These are phyloP conservation scores for Conopomorpha cramerella DNA, from an alignment of 1,140 invertebrate species.

Conservation along the genomic window DNA sequence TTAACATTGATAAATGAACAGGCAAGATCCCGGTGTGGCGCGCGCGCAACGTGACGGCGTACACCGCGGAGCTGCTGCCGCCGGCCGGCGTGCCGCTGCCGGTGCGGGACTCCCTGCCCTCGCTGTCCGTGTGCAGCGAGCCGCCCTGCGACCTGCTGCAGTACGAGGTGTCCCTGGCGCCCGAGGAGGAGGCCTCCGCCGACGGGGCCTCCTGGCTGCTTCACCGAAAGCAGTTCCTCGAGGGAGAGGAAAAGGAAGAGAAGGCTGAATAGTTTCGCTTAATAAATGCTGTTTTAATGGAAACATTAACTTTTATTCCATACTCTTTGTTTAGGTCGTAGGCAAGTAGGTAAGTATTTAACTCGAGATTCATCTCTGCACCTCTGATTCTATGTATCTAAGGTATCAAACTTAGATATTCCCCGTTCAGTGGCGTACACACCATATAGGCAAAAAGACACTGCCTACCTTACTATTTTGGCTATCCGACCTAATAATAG, in stretches of 20 bases:
- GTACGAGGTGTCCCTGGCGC: conserved; percentile 20
- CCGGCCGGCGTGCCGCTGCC: conserved; percentile 67
- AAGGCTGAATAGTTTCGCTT: too few relatives aligned
- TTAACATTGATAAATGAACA: conserved; percentile 8
- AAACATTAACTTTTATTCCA: too few relatives aligned
- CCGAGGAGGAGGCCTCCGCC: conserved; percentile 28
- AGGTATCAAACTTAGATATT: too few relatives aligned
- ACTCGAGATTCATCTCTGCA: too few relatives aligned
- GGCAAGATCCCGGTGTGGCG: conserved; percentile 64
- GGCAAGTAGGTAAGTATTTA: too few relatives aligned
- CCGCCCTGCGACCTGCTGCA: conserved; percentile 29
- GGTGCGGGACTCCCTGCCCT: conserved; percentile 60
- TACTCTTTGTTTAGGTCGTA: too few relatives aligned
- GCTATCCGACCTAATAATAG: too few relatives aligned
- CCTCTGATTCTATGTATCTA: too few relatives aligned
- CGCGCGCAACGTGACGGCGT: conserved; percentile 66
- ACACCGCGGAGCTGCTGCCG: conserved; percentile 68
- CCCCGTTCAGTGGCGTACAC: too few relatives aligned
- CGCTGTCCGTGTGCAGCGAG: conserved; percentile 28
- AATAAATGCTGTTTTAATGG: too few relatives aligned
- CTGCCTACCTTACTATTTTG: too few relatives aligned
- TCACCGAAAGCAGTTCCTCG: conserved; percentile 41
- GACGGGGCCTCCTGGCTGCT: conserved; percentile 45
- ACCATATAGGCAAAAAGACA: too few relatives aligned
- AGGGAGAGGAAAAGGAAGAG: conserved; percentile 28